Conservation (phyloP, 2,888 invertebrate species). For the Leptopilina drosophilae region DNA sequence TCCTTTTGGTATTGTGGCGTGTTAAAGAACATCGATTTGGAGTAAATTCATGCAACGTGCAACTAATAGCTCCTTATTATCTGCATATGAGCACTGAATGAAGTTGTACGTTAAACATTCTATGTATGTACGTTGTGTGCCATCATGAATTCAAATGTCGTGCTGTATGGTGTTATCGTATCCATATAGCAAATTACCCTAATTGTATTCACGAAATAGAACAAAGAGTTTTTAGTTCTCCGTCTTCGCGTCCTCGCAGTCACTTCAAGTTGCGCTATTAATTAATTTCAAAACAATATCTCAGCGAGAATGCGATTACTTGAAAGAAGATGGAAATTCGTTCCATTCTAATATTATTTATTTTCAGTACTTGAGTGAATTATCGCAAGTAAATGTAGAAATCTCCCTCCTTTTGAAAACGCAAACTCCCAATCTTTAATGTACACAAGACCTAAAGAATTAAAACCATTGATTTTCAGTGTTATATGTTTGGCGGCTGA, state of each 20-base stretch:
- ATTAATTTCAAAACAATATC: too few relatives aligned
- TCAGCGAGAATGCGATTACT: too few relatives aligned
- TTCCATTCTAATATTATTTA: too few relatives aligned
- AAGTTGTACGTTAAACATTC: conserved; percentile 61
- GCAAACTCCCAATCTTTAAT: too few relatives aligned
- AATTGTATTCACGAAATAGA: background rate
- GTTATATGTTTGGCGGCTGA: too few relatives aligned
- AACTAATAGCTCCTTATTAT: conserved; percentile 68
- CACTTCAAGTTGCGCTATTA: background rate
- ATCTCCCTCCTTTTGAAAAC: too few relatives aligned
- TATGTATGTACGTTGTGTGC: conserved; percentile 37
- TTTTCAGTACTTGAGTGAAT: too few relatives aligned
- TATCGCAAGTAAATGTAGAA: too few relatives aligned
- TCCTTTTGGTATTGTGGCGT: conserved; percentile 59
- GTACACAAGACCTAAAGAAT: too few relatives aligned
- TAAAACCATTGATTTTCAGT: too few relatives aligned
- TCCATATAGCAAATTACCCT: background rate
- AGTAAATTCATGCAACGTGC: conserved; percentile 65
- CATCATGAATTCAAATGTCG: conserved; percentile 23
- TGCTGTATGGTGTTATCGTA: conserved; percentile 36
- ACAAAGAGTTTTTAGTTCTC: background rate
- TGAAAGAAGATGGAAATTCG: too few relatives aligned
- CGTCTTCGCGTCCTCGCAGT: background rate
- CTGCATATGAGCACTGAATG: conserved; percentile 62
- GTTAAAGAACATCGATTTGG: conserved; percentile 62